Evolutionary conservation across 2,888 invertebrate species (phyloP).

Genomic region (Phytoseiulus persimilis): DNA sequence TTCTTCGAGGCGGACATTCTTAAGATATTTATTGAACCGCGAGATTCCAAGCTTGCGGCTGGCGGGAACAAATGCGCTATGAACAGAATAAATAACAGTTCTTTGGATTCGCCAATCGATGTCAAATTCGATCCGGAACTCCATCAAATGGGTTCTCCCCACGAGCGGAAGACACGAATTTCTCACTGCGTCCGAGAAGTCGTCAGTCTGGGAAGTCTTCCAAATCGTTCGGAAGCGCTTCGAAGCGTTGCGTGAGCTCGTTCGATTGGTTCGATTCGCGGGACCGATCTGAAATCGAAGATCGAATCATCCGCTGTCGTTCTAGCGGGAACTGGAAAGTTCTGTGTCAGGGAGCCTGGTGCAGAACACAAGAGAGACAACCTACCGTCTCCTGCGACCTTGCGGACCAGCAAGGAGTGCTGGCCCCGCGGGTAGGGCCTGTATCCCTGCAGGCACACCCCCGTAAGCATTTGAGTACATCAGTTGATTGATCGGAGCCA

Average conservation of each 20-base stretch:
- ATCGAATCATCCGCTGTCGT: neutral
- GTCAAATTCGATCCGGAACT: neutral
- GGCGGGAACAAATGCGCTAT: neutral
- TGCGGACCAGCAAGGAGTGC: neutral
- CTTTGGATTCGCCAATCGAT: neutral
- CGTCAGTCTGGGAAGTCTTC: neutral
- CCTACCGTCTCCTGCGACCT: constrained; percentile 17
- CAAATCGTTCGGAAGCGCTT: neutral
- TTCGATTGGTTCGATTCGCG: neutral
- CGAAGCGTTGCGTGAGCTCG: neutral
- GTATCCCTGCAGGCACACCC: neutral
- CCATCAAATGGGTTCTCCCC: neutral
- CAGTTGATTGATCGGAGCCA: constrained; percentile 21
- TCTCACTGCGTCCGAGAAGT: neutral
- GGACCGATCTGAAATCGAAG: neutral
- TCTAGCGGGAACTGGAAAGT: neutral
- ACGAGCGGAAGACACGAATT: neutral
- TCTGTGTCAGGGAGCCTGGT: neutral
- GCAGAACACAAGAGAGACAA: neutral
- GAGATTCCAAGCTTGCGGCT: neutral
- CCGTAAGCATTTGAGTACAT: constrained; percentile 30
- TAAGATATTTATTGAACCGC: neutral
- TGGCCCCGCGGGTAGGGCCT: neutral
- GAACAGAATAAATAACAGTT: neutral
- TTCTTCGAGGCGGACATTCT: too few relatives aligned